These are phyloP conservation scores for Oxytorus armatus DNA, from an alignment of 2,888 invertebrate genomes.

Conservation along the genomic window DNA sequence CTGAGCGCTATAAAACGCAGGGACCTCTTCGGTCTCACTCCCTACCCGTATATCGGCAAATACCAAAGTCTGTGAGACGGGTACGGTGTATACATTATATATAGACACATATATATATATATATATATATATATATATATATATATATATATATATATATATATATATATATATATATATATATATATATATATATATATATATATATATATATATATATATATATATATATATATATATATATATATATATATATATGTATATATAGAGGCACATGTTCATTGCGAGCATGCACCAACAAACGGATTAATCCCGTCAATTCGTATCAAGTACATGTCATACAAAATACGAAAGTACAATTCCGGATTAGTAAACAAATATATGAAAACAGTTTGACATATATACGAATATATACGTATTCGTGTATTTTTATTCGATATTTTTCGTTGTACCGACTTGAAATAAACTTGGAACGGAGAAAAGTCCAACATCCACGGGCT, in stretches of 20 bases:
- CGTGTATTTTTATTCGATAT: no score
- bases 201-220: no score
- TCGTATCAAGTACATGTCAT: conserved; percentile 9
- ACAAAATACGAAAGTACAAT: not conserved
- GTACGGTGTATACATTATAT: conserved; percentile 31
- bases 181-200: not conserved
- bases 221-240: no score
- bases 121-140: not conserved
- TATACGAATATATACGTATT: not conserved
- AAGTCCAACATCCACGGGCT: no score
- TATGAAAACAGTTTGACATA: not conserved
- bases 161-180: not conserved
- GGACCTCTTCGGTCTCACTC: conserved; percentile 45
- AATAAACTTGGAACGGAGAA: no score
- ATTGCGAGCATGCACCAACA: conserved; percentile 29
- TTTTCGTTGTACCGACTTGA: no score
- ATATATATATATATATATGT: conserved; percentile 12
- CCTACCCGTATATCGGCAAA: conserved; percentile 50
- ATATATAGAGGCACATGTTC: conserved; percentile 35
- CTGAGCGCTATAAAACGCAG: conserved; percentile 62
- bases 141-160: not conserved
- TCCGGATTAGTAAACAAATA: not conserved
- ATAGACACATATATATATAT: conserved; percentile 1
- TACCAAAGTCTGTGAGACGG: conserved; percentile 47
- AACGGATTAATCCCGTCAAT: conserved; percentile 48